Percentiles rank a stretch among this genome's conserved stretches.
These are phyloP conservation scores for Dendrolimus kikuchii DNA, from an alignment of 1,140 invertebrate species.

Conservation along the genomic window DNA sequence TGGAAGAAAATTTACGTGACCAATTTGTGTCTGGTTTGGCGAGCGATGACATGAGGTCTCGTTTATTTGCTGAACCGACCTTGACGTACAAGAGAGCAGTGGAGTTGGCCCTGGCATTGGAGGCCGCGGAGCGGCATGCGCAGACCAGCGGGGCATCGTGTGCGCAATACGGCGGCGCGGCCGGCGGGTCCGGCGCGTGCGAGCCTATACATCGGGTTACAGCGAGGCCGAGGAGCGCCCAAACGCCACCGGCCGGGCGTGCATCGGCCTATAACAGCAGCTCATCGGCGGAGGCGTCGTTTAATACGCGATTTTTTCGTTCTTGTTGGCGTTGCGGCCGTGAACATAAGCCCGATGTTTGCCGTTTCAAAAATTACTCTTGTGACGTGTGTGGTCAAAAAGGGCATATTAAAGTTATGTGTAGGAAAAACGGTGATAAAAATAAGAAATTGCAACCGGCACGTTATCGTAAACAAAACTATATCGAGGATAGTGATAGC, in stretches of 20 bases:
- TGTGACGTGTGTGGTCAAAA: background rate
- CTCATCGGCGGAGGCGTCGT: too few relatives aligned
- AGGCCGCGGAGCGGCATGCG: background rate
- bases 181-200: too few relatives aligned
- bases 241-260: too few relatives aligned
- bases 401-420: background rate
- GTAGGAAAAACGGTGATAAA: background rate
- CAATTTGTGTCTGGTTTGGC: conserved; percentile 1
- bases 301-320: too few relatives aligned
- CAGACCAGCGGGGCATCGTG: too few relatives aligned
- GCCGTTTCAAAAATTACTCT: conserved; percentile 12
- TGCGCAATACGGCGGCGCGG: too few relatives aligned
- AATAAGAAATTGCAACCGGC: background rate
- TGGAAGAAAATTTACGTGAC: conserved; percentile 2
- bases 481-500: too few relatives aligned
- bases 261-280: too few relatives aligned
- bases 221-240: too few relatives aligned
- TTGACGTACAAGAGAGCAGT: background rate
- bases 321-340: too few relatives aligned
- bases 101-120: conserved; percentile 2
- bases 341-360: background rate
- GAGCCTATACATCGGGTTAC: too few relatives aligned
- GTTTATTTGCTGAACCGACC: background rate
- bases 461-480: too few relatives aligned
- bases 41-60: conserved; percentile 1